Base-by-base conservation (phyloP, 2,888 invertebrate species). In the Epiblema foenella region DNA sequence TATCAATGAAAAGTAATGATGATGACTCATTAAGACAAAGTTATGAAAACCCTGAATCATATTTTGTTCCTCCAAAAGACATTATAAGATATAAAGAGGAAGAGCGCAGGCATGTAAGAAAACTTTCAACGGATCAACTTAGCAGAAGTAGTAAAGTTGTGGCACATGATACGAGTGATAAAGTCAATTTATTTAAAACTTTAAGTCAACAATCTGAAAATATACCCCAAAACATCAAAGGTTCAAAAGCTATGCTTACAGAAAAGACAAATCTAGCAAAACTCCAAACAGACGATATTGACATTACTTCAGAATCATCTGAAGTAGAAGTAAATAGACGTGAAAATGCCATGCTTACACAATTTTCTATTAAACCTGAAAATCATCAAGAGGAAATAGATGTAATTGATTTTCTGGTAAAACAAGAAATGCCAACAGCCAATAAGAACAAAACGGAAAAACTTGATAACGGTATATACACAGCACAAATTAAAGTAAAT, bases 11-110 rank as follows among this genome's bases (percentile, higher is more conserved):
- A 76, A 71, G 57, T 59, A 68, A 71, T 52, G 59, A 68, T 54
- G 49, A 66, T 18, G 66, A 58, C 20, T 29, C 67, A 29, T 62
- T 17, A 17, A 42, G n/a, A 18, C 51, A 66, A 67, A 71, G 52
- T 54, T 65, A 78, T 59, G 79, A 80, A 12, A 75, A 77, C 54
- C 75, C 75, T 18, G 75, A 79, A 11, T 76, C 80, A 24, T 88
- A 82, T 74, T 88, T 81, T 68, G 77, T 78, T 64, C 80, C 80
- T 24, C 79, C 83, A 46, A 86, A 81, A 80, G 79, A 75, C 51
- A 56, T 64, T n/a, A 73, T 75, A 24, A 74, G 73, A 33, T 46
- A 69, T 46, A 68, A 74, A 37, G 77, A 78, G 54, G 70, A 70
- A 66, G 65, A 70, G 59, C 65, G 65, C 10, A 66, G 46, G 17